Percentiles rank a stretch among this genome's conserved stretches.
Conservation (phyloP, 2,797 vertebrate species). For the Tragelaphus eurycerus region DNA sequence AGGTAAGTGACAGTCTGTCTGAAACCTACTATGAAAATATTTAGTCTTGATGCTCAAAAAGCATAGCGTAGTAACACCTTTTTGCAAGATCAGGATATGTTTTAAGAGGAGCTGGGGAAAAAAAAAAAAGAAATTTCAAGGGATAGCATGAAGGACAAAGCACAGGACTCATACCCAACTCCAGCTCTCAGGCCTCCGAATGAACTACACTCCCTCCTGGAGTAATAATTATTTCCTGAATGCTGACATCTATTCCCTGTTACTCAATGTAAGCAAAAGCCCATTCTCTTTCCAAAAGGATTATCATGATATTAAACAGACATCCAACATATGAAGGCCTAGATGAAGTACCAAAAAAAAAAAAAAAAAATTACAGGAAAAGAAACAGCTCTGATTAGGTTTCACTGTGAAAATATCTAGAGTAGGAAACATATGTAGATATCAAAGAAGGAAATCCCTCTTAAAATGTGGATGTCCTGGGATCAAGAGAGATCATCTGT, state of each 20-base stretch:
- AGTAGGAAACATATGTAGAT: neutral
- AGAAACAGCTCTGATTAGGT: neutral
- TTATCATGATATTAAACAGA: slow-evolving; percentile 26
- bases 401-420: slow-evolving; percentile 6
- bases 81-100: neutral
- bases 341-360: neutral
- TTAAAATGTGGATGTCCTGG: neutral
- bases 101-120: neutral
- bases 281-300: neutral
- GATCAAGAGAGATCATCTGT: neutral
- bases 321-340: neutral
- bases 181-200: neutral
- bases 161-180: neutral
- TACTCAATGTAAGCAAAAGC: neutral
- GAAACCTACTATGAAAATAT: neutral
- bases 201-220: neutral
- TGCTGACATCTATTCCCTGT: neutral
- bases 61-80: neutral
- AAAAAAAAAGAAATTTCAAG: neutral
- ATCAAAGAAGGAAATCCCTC: neutral
- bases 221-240: slow-evolving; percentile 36
- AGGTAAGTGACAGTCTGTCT: neutral
- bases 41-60: neutral
- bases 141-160: neutral
- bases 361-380: neutral